phyloP scores from a whole-genome alignment of 1,140 invertebrate species.

The Marisa cornuarietis region DNA sequence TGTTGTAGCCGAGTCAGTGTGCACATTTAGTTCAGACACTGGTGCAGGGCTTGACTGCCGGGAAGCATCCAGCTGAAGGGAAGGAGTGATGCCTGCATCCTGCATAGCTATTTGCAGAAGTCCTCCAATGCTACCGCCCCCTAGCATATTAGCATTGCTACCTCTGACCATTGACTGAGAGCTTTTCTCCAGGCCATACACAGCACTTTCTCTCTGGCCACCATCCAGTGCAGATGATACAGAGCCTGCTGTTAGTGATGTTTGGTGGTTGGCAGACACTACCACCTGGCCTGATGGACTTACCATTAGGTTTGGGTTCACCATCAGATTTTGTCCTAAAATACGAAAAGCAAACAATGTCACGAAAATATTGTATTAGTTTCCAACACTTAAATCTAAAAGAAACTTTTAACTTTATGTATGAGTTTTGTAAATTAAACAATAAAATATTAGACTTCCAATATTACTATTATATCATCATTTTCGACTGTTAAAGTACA shows the following conservation, averaged over 20 bases:
- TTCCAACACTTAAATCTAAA: too few species aligned
- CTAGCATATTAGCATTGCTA: neutral
- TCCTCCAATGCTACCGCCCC: slow-evolving; percentile 31
- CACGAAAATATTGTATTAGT: too few species aligned
- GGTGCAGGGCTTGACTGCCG: slow-evolving; percentile 32
- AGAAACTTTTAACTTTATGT: too few species aligned
- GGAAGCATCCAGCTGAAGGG: slow-evolving; percentile 20
- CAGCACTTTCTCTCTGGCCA: slow-evolving; percentile 2
- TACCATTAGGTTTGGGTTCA: slow-evolving; percentile 33
- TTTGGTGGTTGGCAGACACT: slow-evolving; percentile 16
- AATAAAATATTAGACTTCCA: too few species aligned
- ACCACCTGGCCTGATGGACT: slow-evolving; percentile 22
- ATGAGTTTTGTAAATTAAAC: too few species aligned
- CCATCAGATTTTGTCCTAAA: slow-evolving; percentile 33
- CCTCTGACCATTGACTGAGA: too few species aligned
- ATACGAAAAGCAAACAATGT: neutral
- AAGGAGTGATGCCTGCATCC: slow-evolving; percentile 51
- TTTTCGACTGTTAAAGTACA: too few species aligned
- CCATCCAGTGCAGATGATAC: slow-evolving; percentile 12
- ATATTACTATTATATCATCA: too few species aligned
- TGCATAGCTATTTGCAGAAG: slow-evolving; percentile 56
- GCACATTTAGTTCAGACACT: neutral
- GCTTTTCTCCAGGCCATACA: slow-evolving; percentile 20
- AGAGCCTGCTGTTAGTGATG: slow-evolving; percentile 4
- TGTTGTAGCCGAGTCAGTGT: neutral